Conservation (phyloP, 1,140 invertebrate genomes). For the Temnothorax nylanderi region DNA sequence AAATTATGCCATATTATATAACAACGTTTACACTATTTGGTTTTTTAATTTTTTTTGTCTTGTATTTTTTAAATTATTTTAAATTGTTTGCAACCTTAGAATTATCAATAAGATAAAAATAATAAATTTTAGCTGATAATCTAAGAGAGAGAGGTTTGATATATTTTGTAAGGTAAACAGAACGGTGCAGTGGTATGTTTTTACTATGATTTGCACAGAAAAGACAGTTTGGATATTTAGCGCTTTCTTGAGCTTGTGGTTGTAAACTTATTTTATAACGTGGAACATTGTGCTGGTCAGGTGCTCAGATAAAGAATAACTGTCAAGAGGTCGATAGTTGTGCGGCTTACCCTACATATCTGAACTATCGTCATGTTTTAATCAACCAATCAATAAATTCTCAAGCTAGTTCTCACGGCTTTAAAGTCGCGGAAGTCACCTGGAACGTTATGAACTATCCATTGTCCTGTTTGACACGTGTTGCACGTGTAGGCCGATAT, state of each 20-base stretch:
- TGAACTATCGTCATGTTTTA: slow-evolving; percentile 71
- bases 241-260: background rate
- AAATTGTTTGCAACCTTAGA: background rate
- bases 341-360: slow-evolving; percentile 70
- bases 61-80: too few species aligned
- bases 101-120: background rate
- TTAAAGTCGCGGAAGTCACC: slow-evolving; percentile 70
- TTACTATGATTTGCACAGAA: slow-evolving; percentile 12
- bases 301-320: slow-evolving; percentile 66
- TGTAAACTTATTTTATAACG: slow-evolving; percentile 47
- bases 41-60: too few species aligned
- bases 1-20: too few species aligned
- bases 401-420: slow-evolving; percentile 66
- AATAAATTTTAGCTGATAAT: background rate
- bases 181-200: background rate
- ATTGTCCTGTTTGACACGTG: slow-evolving; percentile 50
- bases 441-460: slow-evolving; percentile 44
- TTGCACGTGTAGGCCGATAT: slow-evolving; percentile 32
- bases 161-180: background rate
- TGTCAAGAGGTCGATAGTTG: slow-evolving; percentile 69
- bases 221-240: slow-evolving; percentile 13
- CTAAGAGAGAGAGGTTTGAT: background rate
- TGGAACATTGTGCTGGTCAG: slow-evolving; percentile 35
- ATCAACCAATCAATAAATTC: slow-evolving; percentile 74
- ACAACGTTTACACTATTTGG: too few species aligned